Percentiles rank a stretch among this genome's conserved stretches.
These are phyloP conservation scores for Lithophane leautieri DNA, from an alignment of 2,888 invertebrate species.

Conservation along the genomic window DNA sequence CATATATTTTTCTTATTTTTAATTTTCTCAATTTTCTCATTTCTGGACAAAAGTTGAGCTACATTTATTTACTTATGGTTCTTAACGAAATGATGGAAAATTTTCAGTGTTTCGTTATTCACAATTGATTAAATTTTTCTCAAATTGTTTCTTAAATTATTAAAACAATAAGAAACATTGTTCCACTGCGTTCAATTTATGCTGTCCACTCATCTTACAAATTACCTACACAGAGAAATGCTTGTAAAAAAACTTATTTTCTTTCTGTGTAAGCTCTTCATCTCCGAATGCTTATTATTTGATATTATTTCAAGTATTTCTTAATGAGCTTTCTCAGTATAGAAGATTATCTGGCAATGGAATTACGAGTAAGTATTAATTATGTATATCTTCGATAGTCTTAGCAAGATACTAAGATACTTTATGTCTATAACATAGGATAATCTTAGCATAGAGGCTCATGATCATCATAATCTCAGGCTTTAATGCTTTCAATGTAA, in stretches of 20 bases:
- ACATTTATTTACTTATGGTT: neutral
- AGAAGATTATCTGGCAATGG: conserved; percentile 11
- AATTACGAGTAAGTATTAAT: conserved; percentile 14
- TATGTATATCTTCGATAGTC: conserved; percentile 16
- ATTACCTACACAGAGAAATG: neutral
- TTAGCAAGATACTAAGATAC: neutral
- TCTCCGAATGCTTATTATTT: conserved; percentile 46
- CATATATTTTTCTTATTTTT: neutral
- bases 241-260: conserved; percentile 9
- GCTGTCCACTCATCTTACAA: neutral
- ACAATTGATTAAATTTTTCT: neutral
- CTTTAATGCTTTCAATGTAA: neutral
- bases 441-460: neutral
- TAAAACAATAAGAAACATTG: neutral
- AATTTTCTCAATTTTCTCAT: neutral
- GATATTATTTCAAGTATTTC: conserved; percentile 34
- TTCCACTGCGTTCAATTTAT: neutral
- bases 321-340: conserved; percentile 14
- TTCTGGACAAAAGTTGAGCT: neutral
- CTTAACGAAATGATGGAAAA: neutral
- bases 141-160: no score
- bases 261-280: conserved; percentile 23
- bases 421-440: neutral
- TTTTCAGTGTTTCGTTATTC: no score
- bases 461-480: neutral